Conservation (phyloP, 1,140 invertebrate genomes). For the Schlechtendalia chinensis region DNA sequence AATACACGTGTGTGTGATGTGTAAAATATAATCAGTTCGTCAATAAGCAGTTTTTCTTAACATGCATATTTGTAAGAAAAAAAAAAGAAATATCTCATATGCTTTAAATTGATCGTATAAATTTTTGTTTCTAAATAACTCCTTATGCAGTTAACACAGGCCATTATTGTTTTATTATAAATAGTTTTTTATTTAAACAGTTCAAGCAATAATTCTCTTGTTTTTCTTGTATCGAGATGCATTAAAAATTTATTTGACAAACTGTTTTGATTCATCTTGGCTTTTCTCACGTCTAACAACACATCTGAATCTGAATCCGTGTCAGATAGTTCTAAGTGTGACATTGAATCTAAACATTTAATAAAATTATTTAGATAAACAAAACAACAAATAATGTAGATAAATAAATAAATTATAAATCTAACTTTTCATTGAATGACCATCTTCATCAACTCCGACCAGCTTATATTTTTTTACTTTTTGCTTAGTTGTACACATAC, state of each 20-base stretch:
- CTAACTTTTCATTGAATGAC: constrained; percentile 36
- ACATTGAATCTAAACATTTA: constrained; percentile 21
- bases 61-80: neutral
- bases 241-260: constrained; percentile 32
- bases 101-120: neutral
- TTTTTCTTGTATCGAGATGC: constrained; percentile 34
- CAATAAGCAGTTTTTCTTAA: neutral
- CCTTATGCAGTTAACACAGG: neutral
- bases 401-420: neutral
- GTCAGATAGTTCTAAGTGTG: constrained; percentile 40
- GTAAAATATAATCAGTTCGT: constrained; percentile 9
- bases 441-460: constrained; percentile 37
- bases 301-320: constrained; percentile 42
- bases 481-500: constrained; percentile 57
- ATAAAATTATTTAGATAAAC: neutral
- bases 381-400: neutral
- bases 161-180: constrained; percentile 8
- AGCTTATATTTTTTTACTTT: constrained; percentile 47
- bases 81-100: neutral
- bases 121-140: constrained; percentile 1
- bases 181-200: neutral
- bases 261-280: constrained; percentile 28
- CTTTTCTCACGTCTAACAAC: constrained; percentile 41
- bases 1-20: neutral
- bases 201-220: constrained; percentile 40